Percentiles rank a stretch among this genome's conserved stretches.
These are phyloP conservation scores for Littorina saxatilis DNA, from an alignment of 1,140 invertebrate genomes.

Conservation along the genomic window DNA sequence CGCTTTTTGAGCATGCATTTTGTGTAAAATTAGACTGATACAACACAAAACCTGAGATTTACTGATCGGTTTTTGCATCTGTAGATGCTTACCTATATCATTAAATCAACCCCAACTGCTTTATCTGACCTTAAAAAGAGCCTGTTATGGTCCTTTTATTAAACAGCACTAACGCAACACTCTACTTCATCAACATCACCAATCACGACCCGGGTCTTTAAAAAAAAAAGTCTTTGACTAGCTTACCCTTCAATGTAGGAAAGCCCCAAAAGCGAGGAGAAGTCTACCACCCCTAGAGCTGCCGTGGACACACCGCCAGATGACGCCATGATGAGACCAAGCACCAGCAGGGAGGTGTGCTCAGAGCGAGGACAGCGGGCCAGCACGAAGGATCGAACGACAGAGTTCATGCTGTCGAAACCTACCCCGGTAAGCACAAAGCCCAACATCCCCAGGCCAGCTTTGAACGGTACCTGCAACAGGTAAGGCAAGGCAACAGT, in stretches of 20 bases:
- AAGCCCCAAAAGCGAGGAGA: not conserved
- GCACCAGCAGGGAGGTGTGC: constrained; percentile 20
- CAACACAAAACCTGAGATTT: no score
- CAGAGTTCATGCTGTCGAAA: not conserved
- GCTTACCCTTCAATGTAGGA: constrained; percentile 12
- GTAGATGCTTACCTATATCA: no score
- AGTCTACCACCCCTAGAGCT: constrained; percentile 13
- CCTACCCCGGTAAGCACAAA: constrained; percentile 23
- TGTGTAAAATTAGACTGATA: no score
- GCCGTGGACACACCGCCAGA: constrained; percentile 15
- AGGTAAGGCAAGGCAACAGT: not conserved
- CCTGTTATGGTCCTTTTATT: no score
- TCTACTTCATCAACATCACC: no score
- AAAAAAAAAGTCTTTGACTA: no score
- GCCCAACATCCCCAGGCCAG: constrained; percentile 20
- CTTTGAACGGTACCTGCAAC: constrained; percentile 19
- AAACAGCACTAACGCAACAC: no score
- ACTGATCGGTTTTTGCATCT: no score
- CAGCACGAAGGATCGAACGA: constrained; percentile 13
- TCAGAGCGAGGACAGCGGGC: not conserved
- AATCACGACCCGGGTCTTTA: no score
- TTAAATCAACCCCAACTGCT: no score
- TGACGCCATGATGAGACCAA: not conserved
- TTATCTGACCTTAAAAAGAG: no score
- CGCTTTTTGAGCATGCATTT: no score